Conservation (phyloP, 1,140 invertebrate species). For the Hycleus phaleratus region DNA sequence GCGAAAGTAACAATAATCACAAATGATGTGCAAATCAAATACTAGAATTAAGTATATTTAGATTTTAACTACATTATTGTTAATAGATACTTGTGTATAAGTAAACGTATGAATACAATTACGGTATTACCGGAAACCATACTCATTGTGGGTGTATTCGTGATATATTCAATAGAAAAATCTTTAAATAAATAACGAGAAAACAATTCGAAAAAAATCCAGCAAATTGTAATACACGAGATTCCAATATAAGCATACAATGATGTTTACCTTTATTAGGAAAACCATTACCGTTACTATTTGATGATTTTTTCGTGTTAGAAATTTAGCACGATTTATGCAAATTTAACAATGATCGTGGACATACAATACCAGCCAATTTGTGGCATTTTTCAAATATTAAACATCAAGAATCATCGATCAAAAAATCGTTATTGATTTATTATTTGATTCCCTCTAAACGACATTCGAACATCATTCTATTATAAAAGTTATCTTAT, state of each 20-base stretch:
- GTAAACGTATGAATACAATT: not conserved
- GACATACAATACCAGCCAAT: slow-evolving; percentile 15
- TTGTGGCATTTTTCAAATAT: slow-evolving; percentile 3
- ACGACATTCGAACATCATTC: slow-evolving; percentile 1
- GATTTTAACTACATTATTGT: not conserved
- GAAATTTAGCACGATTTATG: slow-evolving; percentile 19
- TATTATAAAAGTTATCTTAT: slow-evolving; percentile 4
- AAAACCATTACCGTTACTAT: slow-evolving; percentile 17
- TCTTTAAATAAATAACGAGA: not conserved
- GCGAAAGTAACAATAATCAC: too few relatives aligned
- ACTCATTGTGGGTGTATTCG: slow-evolving; percentile 2
- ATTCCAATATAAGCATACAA: slow-evolving; percentile 25
- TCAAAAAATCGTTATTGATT: not conserved
- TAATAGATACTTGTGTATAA: too few relatives aligned
- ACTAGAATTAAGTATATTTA: slow-evolving; percentile 8
- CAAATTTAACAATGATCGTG: slow-evolving; percentile 17
- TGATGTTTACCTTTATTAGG: slow-evolving; percentile 20
- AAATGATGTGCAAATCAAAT: slow-evolving; percentile 6
- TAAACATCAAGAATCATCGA: not conserved
- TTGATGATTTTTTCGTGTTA: slow-evolving; percentile 7
- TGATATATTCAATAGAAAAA: slow-evolving; percentile 3
- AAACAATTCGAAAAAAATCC: slow-evolving; percentile 5
- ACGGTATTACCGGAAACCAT: slow-evolving; percentile 6
- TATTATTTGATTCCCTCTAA: too few relatives aligned
- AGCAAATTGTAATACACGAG: slow-evolving; percentile 18